Percentiles rank a stretch among this genome's conserved stretches.
Evolutionary conservation across 1,140 invertebrate species (phyloP).

Genomic region (Rhagoletis pomonella): DNA sequence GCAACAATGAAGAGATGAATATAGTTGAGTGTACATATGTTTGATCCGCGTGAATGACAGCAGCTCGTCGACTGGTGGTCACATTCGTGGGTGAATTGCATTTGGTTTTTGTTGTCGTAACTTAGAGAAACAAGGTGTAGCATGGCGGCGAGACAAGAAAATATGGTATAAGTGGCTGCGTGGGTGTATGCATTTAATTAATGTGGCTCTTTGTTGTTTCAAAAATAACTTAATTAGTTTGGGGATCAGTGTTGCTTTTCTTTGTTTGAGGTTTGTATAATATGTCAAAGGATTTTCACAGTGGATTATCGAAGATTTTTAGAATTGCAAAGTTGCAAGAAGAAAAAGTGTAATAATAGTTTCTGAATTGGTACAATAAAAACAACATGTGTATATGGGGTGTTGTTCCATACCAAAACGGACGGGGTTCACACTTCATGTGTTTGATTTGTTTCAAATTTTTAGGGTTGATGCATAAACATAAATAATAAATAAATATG

Average conservation of each 20-base stretch:
- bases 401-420: too few species aligned
- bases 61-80: not conserved
- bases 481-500: too few species aligned
- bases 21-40: not conserved
- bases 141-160: not conserved
- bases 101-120: not conserved
- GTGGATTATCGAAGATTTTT: not conserved
- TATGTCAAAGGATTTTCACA: not conserved
- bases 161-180: not conserved
- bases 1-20: not conserved
- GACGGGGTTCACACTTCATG: too few species aligned
- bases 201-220: constrained; percentile 22
- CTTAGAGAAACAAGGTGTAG: not conserved
- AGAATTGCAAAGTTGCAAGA: not conserved
- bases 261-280: not conserved
- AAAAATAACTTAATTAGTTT: constrained; percentile 50
- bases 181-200: constrained; percentile 12
- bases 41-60: constrained; percentile 38
- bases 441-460: too few species aligned
- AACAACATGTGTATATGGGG: too few species aligned
- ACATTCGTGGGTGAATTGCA: not conserved
- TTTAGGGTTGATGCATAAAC: too few species aligned
- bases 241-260: not conserved
- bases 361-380: too few species aligned
- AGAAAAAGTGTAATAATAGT: too few species aligned